Evolutionary conservation across 2,113 vertebrate species (phyloP), one percentile per base, ranked within the genome.

Genomic region (Numida meleagris): DNA sequence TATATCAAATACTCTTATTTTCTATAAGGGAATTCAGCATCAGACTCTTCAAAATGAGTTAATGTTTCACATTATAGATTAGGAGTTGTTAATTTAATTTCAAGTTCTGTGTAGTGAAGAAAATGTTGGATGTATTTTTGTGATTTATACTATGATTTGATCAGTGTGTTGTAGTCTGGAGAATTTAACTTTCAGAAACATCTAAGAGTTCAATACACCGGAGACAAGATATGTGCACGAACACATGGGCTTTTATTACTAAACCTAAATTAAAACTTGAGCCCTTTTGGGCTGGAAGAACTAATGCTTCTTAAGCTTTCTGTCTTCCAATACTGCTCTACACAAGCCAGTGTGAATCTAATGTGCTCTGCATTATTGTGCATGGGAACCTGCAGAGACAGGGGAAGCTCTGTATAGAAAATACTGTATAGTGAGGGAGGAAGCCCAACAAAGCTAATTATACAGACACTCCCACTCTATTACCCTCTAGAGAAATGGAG

Each of bases 401-500:
- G 81, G 80, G 72, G 84, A 94, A 95, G 95, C 95, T 94, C 5
- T 93, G 84, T 78, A 86, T 45, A 61, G 96, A 95, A 42, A 13
- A 43, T 93, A 90, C 94, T 97, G 96, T 97, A 33, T 85, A 80
- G 94, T 95, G 89, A 91, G 93, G 84, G 97, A 95, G 80, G 97
- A 91, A 96, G 89, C 96, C 96, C 92, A 94, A 78, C 93, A 86
- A 96, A 96, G 96, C 95, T 97, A 98, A 98, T 98, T 97, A 96
- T 73, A 96, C 42, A 94, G 96, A 95, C 93, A 96, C 97, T 97
- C 96, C 97, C 86, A 96, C 97, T 96, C 58, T 97, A 93, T 97
- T 97, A 97, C 96, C 92, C 92, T 94, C 95, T 95, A 94, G 93
- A 97, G 97, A 97, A 98, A 98, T 75, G 57, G 96, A 98, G 96